Evolutionary conservation across 2,797 vertebrate genomes (phyloP), one percentile per base, ranked within the genome.

Genomic region (Parauchenoglanis ngamensis): DNA sequence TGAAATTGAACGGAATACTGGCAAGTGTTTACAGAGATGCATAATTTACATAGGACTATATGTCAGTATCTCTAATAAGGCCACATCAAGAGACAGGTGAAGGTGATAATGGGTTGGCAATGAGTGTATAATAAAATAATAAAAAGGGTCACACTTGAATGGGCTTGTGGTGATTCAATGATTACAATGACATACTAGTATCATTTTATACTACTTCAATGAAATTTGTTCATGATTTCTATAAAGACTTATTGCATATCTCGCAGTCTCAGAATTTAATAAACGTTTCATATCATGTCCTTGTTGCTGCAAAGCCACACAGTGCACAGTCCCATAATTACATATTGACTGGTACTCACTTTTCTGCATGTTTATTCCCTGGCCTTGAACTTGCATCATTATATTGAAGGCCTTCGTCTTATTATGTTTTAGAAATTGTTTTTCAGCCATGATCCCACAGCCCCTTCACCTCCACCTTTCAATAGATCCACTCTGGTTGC

Each of bases 321-420:
- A 7, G 59, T 52, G 12, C 61, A 65, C 4, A 46, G 75, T 76
- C 19, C 12, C 70, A 56, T 89, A 88, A 88, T 84, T 87, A 78
- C 67, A 77, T 88, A 89, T 87, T 67, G 85, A 89, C 88, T 56
- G 35, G 67, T 59, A 49, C 49, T 84, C 54, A 11, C 23, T n/a
- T n/a, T 56, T 81, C 23, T 87, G 70, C 68, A 59, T 79, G 78
- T 44, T 84, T 80, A 35, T 84, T 44, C 65, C 40, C 46, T 28
- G n/a, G 63, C 3, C 52, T 79, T 56, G 35, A 61, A 25, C 23
- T 61, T 46, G 8, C n/a, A 63, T 88, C 49, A 75, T 88, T 89
- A 67, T 65, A 68, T 59, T 25, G 44, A 75, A 44, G 15, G 46
- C 61, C 49, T 54, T 49, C 31, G 1, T 78, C 73, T 35, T 72